Evolutionary conservation across 2,113 vertebrate genomes (phyloP).

Genomic region (Marmota monax): DNA sequence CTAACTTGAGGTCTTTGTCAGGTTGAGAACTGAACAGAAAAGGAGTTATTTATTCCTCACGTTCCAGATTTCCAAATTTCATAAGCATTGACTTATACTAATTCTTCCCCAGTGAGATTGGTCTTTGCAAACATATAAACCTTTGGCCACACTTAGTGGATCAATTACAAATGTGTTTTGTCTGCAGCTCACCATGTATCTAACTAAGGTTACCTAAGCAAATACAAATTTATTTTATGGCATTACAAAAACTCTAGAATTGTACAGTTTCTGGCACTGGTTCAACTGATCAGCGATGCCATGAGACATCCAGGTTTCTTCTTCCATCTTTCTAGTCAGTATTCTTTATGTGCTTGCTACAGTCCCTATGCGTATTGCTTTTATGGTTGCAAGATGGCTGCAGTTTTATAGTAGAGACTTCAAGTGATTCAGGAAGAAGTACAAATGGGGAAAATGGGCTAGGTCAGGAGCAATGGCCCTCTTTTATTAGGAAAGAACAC

Average conservation of each 20-base stretch:
- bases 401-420: background rate
- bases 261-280: background rate
- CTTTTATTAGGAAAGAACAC: slow-evolving; percentile 1
- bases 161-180: background rate
- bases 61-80: background rate
- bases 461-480: background rate
- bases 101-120: background rate
- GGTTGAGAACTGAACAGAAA: background rate
- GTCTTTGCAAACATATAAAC: slow-evolving; percentile 7
- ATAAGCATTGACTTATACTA: background rate
- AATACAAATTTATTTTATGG: background rate
- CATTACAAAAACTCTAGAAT: background rate
- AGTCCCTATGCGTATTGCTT: background rate
- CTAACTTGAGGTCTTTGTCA: background rate
- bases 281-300: background rate
- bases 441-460: background rate
- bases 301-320: background rate
- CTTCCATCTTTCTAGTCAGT: background rate
- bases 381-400: background rate
- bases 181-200: background rate
- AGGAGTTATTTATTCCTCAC: background rate
- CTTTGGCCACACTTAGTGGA: background rate
- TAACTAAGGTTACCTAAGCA: background rate
- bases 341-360: background rate
- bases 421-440: background rate